phyloP scores from a whole-genome alignment of 1,140 invertebrate genomes.

The Andrena cerasifolii region DNA sequence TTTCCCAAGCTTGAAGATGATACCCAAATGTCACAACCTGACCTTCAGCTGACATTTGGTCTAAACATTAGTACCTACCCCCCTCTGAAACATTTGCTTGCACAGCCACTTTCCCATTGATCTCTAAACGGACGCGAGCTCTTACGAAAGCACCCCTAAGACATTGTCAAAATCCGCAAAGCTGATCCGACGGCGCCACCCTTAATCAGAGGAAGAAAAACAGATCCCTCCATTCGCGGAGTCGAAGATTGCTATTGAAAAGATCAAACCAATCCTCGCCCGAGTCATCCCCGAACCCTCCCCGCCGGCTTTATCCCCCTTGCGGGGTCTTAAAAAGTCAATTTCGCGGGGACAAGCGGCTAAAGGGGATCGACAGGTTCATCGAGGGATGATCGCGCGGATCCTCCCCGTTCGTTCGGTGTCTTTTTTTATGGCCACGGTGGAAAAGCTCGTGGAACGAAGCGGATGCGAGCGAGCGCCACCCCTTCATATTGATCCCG shows the following conservation, averaged over 20 bases:
- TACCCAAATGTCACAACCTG: too few relatives aligned
- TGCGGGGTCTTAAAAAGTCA: slow-evolving; percentile 36
- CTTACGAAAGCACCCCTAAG: too few relatives aligned
- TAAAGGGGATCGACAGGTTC: slow-evolving; percentile 39
- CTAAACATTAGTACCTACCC: too few relatives aligned
- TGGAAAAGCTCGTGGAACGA: neutral
- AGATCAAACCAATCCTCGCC: neutral
- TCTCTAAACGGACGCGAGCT: too few relatives aligned
- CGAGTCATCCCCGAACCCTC: neutral
- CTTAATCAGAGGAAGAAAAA: neutral
- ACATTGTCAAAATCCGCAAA: too few relatives aligned
- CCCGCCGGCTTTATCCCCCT: neutral
- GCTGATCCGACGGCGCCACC: too few relatives aligned
- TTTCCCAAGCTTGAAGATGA: too few relatives aligned
- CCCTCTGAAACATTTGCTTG: too few relatives aligned
- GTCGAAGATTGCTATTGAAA: neutral
- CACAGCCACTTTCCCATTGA: too few relatives aligned
- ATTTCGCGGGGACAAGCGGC: slow-evolving; percentile 21
- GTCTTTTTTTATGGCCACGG: slow-evolving; percentile 9
- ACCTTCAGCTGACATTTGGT: too few relatives aligned
- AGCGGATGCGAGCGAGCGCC: slow-evolving; percentile 49
- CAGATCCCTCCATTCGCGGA: neutral
- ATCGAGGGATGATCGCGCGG: slow-evolving; percentile 25
- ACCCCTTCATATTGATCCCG: slow-evolving; percentile 58
- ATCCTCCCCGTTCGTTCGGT: neutral